Conservation (phyloP, 2,113 vertebrate genomes). For the Sigmodon hispidus region DNA sequence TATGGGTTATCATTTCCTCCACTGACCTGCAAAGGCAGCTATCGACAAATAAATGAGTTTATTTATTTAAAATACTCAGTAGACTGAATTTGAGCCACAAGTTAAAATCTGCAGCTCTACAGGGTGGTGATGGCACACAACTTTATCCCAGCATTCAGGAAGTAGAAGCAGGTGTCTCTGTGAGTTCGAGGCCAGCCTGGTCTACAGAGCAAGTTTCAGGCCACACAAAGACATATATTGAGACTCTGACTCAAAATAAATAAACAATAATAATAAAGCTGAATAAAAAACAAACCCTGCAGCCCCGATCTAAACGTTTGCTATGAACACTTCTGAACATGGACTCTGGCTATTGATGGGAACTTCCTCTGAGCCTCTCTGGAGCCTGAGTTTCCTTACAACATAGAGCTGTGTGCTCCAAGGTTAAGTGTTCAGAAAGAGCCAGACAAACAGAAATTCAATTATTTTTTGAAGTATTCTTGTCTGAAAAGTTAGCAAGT, state of each 20-base stretch:
- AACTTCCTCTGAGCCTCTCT: background rate
- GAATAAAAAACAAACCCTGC: background rate
- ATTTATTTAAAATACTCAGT: background rate
- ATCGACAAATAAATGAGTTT: background rate
- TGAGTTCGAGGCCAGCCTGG: background rate
- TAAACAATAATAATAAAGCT: background rate
- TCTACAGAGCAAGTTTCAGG: background rate
- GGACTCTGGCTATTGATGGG: background rate
- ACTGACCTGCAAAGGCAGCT: background rate
- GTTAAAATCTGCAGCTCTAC: background rate
- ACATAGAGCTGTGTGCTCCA: background rate
- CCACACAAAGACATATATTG: background rate
- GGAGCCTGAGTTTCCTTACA: background rate
- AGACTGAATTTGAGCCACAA: background rate
- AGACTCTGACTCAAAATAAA: background rate
- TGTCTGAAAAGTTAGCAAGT: background rate
- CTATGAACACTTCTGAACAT: background rate
- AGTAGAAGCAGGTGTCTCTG: background rate
- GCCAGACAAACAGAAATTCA: background rate
- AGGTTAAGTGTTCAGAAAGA: constrained; percentile 6
- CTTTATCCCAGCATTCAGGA: background rate
- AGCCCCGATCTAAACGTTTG: background rate
- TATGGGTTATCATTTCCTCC: background rate
- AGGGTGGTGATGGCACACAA: fast-evolving
- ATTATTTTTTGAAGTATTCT: background rate